Evolutionary conservation across 2,797 vertebrate genomes (phyloP), one percentile per base, ranked within the genome.

Genomic region (Distichodus sexfasciatus): DNA sequence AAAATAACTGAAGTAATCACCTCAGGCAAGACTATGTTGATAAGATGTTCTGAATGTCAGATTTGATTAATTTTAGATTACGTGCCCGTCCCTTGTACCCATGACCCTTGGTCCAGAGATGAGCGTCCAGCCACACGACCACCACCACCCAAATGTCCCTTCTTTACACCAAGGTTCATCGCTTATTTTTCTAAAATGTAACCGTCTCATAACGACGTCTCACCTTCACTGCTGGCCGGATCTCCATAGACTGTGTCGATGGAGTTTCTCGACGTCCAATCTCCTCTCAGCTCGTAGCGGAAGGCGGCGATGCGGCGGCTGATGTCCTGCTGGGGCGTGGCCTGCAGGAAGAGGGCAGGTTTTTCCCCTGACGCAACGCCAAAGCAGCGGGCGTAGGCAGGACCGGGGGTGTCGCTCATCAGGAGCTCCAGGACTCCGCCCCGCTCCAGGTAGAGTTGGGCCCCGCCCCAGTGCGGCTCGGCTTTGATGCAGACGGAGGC

Each of bases 281-380:
- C 93, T 1, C 92, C 93, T 8, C 90, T 88, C 81, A 96, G 85
- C 78, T 96, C 93, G 0, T 96, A 97, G 73, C 91, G 91, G 79
- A 97, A 95, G 48, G 94, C 89, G 0, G 96, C 94, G 4, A 95
- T 94, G 74, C 94, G 90, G 50, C 93, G 87, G 87, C 96, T 97
- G 89, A 95, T 94, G 90, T 96, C 94, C 35, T 83, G 91, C 53
- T 96, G 94, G 0, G 90, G 93, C 0, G 94, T 94, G n/a, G 96
- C 93, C 75, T 96, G 95, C 54, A 98, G 86, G 83, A 94, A 97
- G 14, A 98, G 91, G 2, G 93, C 93, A 77, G 92, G 89, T 82
- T 82, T 90, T 87, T 96, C 92, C 3, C 85, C 87, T 0, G 94
- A 91, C 28, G 85, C 77, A 69, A 94, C 91, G 82, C 85, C 93